Base-by-base conservation (phyloP, 2,113 vertebrate species). In the Forbesichthys agassizii region DNA sequence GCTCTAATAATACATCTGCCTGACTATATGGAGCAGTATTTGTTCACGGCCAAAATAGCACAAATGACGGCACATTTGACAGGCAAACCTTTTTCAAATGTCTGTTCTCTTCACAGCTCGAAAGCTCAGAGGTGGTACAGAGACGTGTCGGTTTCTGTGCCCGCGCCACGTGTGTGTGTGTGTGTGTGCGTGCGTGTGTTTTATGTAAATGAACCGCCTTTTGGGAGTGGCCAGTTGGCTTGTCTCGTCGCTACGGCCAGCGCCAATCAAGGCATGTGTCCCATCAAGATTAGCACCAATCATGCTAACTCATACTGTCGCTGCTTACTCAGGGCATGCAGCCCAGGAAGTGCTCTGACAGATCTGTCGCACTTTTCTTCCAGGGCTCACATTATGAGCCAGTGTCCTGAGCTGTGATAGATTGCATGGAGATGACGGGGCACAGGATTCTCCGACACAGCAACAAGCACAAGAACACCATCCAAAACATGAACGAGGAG, bases 1-100 rank as follows among this genome's bases (percentile, higher is more conserved):
- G 0, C 49, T 0, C 77, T 86, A 73, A 86, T 78, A 77, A 82
- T 42, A 68, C 86, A 89, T 84, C 88, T 89, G 86, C 84, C 69
- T 4, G 79, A 71, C 81, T 85, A 73, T 76, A 71, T 71, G 76
- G 11, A 27, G 74, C 71, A 13, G 13, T 84, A 48, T 89, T 89
- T 89, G 79, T 65, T 79, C 66, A 48, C 70, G 55, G 75, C 78
- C 82, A 59, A 82, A 80, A 83, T 74, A 77, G 82, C 76, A 73
- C 78, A 75, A 74, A 81, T 46, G 78, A 14, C 52, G 0, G 64
- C 48, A 55, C 66, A 73, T 71, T 16, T 61, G 67, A 57, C 69
- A 1, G 33, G 36, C 33, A 52, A 27, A 65, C 77, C 77, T 71
- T 73, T 81, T 74, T 66, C 64, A 55, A 61, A 61, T 61, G 70